A percentile compares a stretch with the other conserved stretches of the same genome.
phyloP scores from a whole-genome alignment of 1,140 invertebrate species.

The Nasonia giraulti region DNA sequence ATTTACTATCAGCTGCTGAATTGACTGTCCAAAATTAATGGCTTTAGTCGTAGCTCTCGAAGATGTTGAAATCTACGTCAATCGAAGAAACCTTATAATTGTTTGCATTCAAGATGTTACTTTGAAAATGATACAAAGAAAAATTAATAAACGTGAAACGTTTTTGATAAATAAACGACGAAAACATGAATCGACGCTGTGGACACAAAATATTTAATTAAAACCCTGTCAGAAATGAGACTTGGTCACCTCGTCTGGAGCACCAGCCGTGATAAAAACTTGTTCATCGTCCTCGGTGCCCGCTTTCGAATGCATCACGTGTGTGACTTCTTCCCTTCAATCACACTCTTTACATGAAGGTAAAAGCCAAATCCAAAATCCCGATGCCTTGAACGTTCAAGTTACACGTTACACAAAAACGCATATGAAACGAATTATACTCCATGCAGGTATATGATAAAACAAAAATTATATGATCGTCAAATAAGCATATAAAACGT shows the following conservation, averaged over 20 bases:
- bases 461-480: slow-evolving; percentile 47
- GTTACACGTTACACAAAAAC: not conserved
- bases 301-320: not conserved
- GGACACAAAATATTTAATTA: not conserved
- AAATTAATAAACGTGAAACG: not conserved
- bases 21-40: not conserved
- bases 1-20: not conserved
- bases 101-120: no score
- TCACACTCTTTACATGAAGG: not conserved
- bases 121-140: not conserved
- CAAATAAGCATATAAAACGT: not conserved
- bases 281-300: not conserved
- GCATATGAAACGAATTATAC: not conserved
- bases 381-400: not conserved
- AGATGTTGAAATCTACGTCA: not conserved
- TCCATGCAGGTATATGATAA: not conserved
- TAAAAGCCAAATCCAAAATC: not conserved
- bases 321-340: not conserved
- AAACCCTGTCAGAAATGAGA: not conserved
- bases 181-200: not conserved
- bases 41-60: not conserved
- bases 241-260: not conserved
- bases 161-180: not conserved
- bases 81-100: not conserved
- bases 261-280: not conserved